These are phyloP conservation scores for Gari tellinella DNA, from an alignment of 2,888 invertebrate genomes.

Conservation along the genomic window DNA sequence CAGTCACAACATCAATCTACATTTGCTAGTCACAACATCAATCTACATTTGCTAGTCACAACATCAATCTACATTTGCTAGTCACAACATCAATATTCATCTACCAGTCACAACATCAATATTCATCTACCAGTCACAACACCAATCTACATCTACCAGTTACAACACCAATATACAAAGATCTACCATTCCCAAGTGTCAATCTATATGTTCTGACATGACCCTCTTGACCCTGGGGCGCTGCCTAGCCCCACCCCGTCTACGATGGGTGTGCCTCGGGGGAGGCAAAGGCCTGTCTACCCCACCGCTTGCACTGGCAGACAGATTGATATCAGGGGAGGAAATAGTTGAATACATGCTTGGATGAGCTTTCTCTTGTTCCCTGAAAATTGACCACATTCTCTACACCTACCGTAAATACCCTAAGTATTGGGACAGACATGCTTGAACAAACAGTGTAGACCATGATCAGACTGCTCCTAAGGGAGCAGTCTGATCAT, in stretches of 20 bases:
- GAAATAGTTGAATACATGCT: slow-evolving; percentile 69
- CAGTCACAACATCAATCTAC: too few species aligned
- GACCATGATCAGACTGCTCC: too few species aligned
- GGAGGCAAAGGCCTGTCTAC: slow-evolving; percentile 6
- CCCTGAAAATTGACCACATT: slow-evolving; percentile 53
- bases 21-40: too few species aligned
- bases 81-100: too few species aligned
- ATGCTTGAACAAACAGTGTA: too few species aligned
- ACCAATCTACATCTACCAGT: slow-evolving; percentile 15
- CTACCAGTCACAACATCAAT: too few species aligned
- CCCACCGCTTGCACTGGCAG: slow-evolving; percentile 20
- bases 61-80: too few species aligned
- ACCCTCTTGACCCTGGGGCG: slow-evolving; percentile 30
- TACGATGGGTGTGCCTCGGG: slow-evolving; percentile 12
- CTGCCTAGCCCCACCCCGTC: neutral
- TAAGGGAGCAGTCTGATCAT: too few species aligned
- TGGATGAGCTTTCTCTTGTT: slow-evolving; percentile 66
- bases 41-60: too few species aligned
- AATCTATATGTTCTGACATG: slow-evolving; percentile 48
- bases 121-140: too few species aligned
- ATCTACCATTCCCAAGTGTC: neutral
- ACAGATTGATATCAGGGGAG: slow-evolving; percentile 48
- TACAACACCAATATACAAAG: slow-evolving; percentile 3
- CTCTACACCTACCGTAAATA: too few species aligned
- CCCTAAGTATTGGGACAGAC: too few species aligned